Percentiles rank a stretch among this genome's conserved stretches.
Conservation (phyloP, 2,888 invertebrate genomes). For the Limnephilus marmoratus region DNA sequence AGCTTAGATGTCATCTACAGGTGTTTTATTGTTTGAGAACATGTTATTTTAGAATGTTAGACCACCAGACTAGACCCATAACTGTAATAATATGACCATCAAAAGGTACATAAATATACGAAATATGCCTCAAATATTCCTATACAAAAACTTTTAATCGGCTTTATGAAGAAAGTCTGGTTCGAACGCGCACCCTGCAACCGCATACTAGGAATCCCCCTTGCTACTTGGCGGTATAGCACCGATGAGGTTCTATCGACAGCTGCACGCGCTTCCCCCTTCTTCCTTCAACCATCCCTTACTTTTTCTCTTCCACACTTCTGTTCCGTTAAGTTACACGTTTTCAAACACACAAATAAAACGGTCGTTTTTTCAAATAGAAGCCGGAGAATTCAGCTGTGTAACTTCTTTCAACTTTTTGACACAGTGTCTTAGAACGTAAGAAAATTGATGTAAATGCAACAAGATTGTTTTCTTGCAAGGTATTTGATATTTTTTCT, state of each 20-base stretch:
- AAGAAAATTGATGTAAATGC: background rate
- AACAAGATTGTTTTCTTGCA: background rate
- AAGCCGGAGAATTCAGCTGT: background rate
- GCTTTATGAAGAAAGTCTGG: background rate
- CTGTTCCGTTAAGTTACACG: background rate
- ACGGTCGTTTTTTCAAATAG: background rate
- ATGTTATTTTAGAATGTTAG: too few species aligned
- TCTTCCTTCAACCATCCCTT: slow-evolving; percentile 24
- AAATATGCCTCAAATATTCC: background rate
- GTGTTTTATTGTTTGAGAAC: too few species aligned
- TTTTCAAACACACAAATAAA: background rate
- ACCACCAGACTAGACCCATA: background rate
- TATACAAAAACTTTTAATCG: background rate
- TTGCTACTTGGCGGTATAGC: slow-evolving; percentile 50
- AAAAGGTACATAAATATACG: background rate
- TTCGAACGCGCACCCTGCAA: background rate
- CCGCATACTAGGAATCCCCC: slow-evolving; percentile 41
- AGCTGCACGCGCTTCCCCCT: slow-evolving; percentile 54
- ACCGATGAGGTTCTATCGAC: slow-evolving; percentile 48
- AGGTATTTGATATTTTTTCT: background rate
- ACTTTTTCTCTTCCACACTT: background rate
- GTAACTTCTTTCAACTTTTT: background rate
- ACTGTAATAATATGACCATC: background rate
- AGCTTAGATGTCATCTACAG: too few species aligned
- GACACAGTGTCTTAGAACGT: background rate